Percentiles rank a stretch among this genome's conserved stretches.
phyloP scores from a whole-genome alignment of 1,140 invertebrate species.

The Magallana gigas region DNA sequence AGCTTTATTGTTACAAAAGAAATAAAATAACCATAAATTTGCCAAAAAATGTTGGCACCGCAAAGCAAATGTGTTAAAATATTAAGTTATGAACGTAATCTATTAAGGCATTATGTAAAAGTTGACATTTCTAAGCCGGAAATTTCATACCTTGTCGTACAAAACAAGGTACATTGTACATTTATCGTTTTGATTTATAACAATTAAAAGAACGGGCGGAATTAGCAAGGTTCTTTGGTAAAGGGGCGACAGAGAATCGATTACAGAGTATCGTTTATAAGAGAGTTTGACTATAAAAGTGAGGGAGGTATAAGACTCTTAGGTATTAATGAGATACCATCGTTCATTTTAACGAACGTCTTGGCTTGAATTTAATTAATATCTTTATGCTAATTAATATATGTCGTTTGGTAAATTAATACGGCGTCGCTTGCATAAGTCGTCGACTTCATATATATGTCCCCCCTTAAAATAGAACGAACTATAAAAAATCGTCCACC shows the following conservation, averaged over 20 bases:
- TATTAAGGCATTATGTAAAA: constrained; percentile 5
- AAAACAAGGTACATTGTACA: not conserved
- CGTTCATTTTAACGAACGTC: constrained; percentile 7
- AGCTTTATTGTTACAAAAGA: too few relatives aligned
- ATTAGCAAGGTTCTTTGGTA: too few relatives aligned
- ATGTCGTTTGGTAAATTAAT: constrained; percentile 23
- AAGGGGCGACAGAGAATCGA: not conserved
- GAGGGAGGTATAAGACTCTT: not conserved
- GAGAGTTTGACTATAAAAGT: not conserved
- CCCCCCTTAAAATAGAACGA: constrained; percentile 13
- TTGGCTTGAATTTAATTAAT: constrained; percentile 12
- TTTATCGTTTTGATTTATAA: not conserved
- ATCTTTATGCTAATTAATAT: constrained; percentile 24
- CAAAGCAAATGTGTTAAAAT: not conserved
- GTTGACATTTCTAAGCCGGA: constrained; percentile 11
- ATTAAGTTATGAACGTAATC: not conserved
- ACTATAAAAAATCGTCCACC: not conserved
- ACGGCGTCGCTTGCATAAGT: constrained; percentile 25
- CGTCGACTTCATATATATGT: not conserved
- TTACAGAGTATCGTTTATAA: not conserved
- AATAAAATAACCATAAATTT: too few relatives aligned
- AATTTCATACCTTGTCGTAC: constrained; percentile 21
- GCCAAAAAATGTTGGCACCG: not conserved
- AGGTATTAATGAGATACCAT: not conserved
- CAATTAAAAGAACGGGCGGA: not conserved